phyloP scores from a whole-genome alignment of 2,888 invertebrate species.

The Chelonus formosanus region DNA sequence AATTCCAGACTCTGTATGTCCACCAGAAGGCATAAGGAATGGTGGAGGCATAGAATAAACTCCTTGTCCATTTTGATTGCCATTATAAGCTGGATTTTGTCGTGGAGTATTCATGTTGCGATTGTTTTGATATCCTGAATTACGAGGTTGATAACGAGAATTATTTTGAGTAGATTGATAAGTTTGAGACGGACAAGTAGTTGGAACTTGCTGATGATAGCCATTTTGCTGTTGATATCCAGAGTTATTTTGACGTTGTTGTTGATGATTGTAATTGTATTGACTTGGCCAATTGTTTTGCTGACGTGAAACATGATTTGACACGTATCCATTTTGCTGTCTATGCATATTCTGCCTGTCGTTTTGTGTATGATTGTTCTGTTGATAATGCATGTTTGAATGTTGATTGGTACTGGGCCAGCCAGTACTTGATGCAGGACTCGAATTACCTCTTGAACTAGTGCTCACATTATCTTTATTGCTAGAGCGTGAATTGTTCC shows the following conservation, averaged over 20 bases:
- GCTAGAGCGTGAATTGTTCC: conserved; percentile 57
- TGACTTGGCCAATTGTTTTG: conserved; percentile 69
- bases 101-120: conserved; percentile 51
- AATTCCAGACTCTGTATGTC: conserved; percentile 65
- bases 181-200: conserved; percentile 51
- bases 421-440: conserved; percentile 68
- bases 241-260: conserved; percentile 66
- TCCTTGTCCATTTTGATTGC: conserved; percentile 53
- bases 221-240: conserved; percentile 60
- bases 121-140: conserved; percentile 54
- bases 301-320: conserved; percentile 55
- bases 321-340: conserved; percentile 71
- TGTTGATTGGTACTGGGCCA: conserved; percentile 57
- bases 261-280: conserved; percentile 67
- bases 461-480: conserved; percentile 59
- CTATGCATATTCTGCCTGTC: conserved; percentile 64
- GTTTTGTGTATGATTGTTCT: conserved; percentile 37
- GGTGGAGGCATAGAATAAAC: conserved; percentile 65
- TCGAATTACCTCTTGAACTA: conserved; percentile 65
- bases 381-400: conserved; percentile 53
- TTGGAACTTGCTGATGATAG: conserved; percentile 49
- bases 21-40: conserved; percentile 66
- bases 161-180: conserved; percentile 46
- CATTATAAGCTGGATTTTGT: conserved; percentile 46
- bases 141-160: conserved; percentile 55